Conservation (phyloP, 2,888 invertebrate species). For the Orthosia gracilis region DNA sequence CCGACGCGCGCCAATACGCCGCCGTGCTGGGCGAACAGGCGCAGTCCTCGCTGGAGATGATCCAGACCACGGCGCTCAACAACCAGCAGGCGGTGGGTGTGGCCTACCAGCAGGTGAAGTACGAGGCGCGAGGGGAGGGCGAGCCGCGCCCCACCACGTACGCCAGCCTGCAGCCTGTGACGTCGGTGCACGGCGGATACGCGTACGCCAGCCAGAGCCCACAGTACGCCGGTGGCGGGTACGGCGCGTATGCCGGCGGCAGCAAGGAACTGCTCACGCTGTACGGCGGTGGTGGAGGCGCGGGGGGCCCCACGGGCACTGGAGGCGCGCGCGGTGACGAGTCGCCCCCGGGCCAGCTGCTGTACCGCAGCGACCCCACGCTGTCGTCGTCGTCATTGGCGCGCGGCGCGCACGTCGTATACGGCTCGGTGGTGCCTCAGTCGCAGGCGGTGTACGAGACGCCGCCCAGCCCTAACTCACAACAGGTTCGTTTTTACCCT, state of each 20-base stretch:
- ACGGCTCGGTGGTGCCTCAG: slow-evolving; percentile 85
- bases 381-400: slow-evolving; percentile 92
- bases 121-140: slow-evolving; percentile 85
- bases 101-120: slow-evolving; percentile 87
- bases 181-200: slow-evolving; percentile 87
- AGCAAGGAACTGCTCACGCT: slow-evolving; percentile 78
- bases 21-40: slow-evolving; percentile 78
- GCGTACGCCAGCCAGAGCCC: slow-evolving; percentile 82
- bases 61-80: slow-evolving; percentile 82
- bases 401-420: slow-evolving; percentile 89
- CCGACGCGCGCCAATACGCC: slow-evolving; percentile 80
- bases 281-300: slow-evolving; percentile 78
- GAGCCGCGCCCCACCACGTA: slow-evolving; percentile 89
- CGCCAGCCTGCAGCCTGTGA: slow-evolving; percentile 92
- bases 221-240: slow-evolving; percentile 76
- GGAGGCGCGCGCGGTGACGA: slow-evolving; percentile 83
- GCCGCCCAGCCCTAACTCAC: slow-evolving; percentile 91
- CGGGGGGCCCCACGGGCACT: slow-evolving; percentile 67
- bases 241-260: slow-evolving; percentile 72
- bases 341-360: slow-evolving; percentile 90
- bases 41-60: slow-evolving; percentile 82
- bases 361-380: slow-evolving; percentile 93
- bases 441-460: slow-evolving; percentile 89
- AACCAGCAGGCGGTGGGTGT: slow-evolving; percentile 85
- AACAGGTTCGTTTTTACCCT: slow-evolving; percentile 81